phyloP scores from a whole-genome alignment of 35 echinoderm and acorn worm species.

The Lytechinus variegatus region DNA sequence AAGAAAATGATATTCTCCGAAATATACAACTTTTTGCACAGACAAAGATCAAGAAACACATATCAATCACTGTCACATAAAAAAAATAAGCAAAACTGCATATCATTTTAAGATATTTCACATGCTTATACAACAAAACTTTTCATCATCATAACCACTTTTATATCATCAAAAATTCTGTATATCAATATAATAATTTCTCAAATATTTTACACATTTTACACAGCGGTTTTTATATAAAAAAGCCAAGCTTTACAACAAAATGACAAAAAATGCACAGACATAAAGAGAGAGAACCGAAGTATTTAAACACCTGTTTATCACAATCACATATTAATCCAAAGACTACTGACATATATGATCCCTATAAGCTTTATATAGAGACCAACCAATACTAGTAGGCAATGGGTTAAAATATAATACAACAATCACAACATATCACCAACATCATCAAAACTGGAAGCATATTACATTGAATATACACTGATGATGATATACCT shows the following conservation, averaged over 20 bases:
- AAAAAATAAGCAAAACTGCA: slow-evolving; percentile 3
- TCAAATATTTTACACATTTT: slow-evolving; percentile 54
- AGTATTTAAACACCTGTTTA: neutral
- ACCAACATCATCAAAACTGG: slow-evolving; percentile 35
- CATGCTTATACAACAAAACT: neutral
- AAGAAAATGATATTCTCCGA: neutral
- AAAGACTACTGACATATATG: neutral
- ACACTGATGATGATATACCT: neutral
- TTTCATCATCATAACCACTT: neutral
- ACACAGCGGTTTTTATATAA: neutral
- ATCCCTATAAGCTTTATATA: no score
- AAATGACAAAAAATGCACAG: neutral
- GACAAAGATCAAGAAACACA: neutral
- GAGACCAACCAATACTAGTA: no score
- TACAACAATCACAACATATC: neutral
- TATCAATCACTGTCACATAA: neutral
- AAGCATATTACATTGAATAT: slow-evolving; percentile 42
- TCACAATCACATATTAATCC: slow-evolving; percentile 25
- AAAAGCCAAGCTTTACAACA: slow-evolving; percentile 38
- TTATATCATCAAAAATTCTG: neutral
- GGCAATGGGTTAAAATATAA: no score
- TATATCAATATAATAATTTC: slow-evolving; percentile 41
- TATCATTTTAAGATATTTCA: neutral
- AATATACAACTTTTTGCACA: slow-evolving; percentile 47
- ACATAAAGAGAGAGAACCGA: neutral